phyloP scores from a whole-genome alignment of 2,113 vertebrate genomes.

The Takifugu flavidus region DNA sequence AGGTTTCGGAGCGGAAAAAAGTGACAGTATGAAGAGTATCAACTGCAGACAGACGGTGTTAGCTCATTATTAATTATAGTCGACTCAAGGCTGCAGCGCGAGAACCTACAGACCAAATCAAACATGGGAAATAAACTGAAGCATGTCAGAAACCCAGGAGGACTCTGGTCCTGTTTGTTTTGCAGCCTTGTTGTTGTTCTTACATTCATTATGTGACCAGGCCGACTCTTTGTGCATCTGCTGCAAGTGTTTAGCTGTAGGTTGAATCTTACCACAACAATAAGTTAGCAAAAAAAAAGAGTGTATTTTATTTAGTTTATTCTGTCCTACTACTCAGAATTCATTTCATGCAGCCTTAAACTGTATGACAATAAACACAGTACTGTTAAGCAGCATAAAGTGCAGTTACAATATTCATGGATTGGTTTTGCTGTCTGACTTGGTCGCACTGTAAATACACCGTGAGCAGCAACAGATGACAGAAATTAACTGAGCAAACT shows the following conservation, averaged over 20 bases:
- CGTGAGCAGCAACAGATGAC: no score
- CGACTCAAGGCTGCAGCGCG: neutral
- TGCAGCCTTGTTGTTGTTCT: neutral
- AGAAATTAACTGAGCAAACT: no score
- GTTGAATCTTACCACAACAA: neutral
- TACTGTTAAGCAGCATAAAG: constrained; percentile 55
- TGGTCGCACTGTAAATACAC: no score
- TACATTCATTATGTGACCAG: constrained; percentile 26
- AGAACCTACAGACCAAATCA: constrained; percentile 4
- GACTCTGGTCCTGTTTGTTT: neutral
- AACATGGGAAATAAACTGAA: constrained; percentile 1
- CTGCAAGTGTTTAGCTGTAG: constrained; percentile 1
- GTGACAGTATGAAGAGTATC: neutral
- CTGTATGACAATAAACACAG: constrained; percentile 61
- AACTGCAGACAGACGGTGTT: neutral
- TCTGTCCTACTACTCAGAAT: constrained; percentile 12
- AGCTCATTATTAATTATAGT: constrained; percentile 9
- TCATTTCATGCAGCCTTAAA: constrained; percentile 55
- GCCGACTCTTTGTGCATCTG: constrained; percentile 11
- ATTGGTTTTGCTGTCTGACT: constrained; percentile 27
- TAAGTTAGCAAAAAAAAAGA: neutral
- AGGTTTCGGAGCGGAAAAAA: constrained; percentile 2
- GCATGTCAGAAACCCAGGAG: neutral
- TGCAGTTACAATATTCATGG: constrained; percentile 58
- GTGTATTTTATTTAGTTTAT: neutral